Conservation (phyloP, 2,113 vertebrate species). For the Vidua macroura region DNA sequence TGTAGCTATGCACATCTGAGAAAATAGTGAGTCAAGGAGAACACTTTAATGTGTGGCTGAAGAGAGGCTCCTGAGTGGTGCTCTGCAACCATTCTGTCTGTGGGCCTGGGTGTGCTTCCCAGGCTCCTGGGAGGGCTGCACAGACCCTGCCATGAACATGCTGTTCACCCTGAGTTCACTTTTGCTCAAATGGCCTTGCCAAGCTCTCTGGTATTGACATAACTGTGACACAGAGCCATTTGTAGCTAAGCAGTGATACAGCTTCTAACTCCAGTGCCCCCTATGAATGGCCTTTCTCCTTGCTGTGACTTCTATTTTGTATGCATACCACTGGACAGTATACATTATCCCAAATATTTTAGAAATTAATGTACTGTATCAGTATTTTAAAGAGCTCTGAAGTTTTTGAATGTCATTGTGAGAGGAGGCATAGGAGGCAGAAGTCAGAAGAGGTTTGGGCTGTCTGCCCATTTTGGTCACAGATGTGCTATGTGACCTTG, state of each 20-base stretch:
- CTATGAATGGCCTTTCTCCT: not conserved
- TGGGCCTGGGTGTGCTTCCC: not conserved
- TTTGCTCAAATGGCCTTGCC: not conserved
- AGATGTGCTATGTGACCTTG: not conserved
- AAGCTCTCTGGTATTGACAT: not conserved
- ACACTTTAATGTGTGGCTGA: not conserved
- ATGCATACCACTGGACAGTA: not conserved
- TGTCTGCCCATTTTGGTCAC: not conserved
- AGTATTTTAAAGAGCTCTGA: constrained; percentile 17
- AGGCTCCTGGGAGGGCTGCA: not conserved
- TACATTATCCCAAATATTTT: not conserved
- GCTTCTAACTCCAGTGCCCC: not conserved
- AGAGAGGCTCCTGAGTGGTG: not conserved
- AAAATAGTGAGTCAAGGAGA: not conserved
- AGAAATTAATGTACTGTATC: constrained; percentile 15
- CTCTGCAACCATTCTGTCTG: not conserved
- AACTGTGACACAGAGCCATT: not conserved
- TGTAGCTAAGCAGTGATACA: not conserved
- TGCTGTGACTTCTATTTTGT: not conserved
- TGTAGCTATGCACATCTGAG: not conserved
- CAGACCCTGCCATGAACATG: accelerated
- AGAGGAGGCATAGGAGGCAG: not conserved
- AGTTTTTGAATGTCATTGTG: not conserved
- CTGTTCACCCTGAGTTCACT: not conserved
- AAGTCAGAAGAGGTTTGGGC: not conserved